These are phyloP conservation scores for Dynastes maya DNA, from an alignment of 2,888 invertebrate species.

Conservation along the genomic window DNA sequence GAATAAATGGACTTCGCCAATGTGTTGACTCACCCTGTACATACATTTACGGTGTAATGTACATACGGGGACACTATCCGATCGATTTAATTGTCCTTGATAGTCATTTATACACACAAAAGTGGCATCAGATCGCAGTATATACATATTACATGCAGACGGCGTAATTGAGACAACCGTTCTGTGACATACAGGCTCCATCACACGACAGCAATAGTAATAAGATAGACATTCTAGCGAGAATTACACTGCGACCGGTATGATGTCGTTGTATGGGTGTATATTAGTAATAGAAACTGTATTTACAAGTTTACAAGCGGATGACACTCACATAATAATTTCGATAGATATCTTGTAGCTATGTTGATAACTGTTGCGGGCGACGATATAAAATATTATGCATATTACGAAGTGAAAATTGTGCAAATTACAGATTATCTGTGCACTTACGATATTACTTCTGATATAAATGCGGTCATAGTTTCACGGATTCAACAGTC, in stretches of 20 bases:
- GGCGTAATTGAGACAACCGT: slow-evolving; percentile 43
- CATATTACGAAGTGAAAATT: slow-evolving; percentile 5
- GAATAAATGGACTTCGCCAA: no score
- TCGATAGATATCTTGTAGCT: not conserved
- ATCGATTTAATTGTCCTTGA: not conserved
- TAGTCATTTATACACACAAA: not conserved
- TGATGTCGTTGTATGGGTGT: not conserved
- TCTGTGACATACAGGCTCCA: slow-evolving; percentile 36
- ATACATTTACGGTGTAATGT: not conserved
- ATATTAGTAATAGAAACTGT: slow-evolving; percentile 11
- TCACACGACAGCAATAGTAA: slow-evolving; percentile 40
- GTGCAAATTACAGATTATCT: not conserved
- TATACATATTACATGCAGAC: slow-evolving; percentile 42
- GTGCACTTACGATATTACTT: not conserved
- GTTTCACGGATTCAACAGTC: not conserved
- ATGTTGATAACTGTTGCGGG: not conserved
- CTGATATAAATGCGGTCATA: not conserved
- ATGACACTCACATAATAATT: slow-evolving; percentile 36
- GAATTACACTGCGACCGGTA: slow-evolving; percentile 26
- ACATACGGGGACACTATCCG: not conserved
- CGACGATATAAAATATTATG: not conserved
- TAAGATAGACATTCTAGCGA: slow-evolving; percentile 36
- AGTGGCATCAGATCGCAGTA: slow-evolving; percentile 6
- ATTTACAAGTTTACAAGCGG: slow-evolving; percentile 19
- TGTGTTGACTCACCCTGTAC: no score